Evolutionary conservation across 2,113 vertebrate genomes (phyloP), one percentile per base, ranked within the genome.

Genomic region (Pampusana beccarii): DNA sequence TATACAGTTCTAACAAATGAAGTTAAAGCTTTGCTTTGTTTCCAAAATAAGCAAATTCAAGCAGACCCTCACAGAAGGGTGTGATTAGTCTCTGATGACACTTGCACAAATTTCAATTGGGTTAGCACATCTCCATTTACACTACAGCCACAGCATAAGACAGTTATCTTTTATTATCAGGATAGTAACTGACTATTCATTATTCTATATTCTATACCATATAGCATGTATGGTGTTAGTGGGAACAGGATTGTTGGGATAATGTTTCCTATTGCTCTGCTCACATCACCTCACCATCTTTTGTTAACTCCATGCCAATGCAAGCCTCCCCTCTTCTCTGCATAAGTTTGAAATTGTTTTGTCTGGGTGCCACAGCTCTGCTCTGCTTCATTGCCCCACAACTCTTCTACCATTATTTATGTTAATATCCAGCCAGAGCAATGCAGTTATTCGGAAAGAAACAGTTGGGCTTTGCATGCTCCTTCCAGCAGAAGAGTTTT

Each of bases 21-120:
- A 34, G 57, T 80, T 92, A 92, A 92, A 95, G 86, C 91, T 95
- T 93, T 87, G 60, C 83, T 96, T 97, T 95, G 92, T 95, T 91
- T 53, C 80, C 65, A 71, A 81, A 95, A 91, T 28, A 79, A 92
- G 80, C 88, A 93, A 93, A 91, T 93, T 84, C 75, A 93, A 89
- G 38, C 83, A 94, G 93, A 88, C 33, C 77, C 66, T n/a, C 20
- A 84, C 62, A 96, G 62, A 90, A 90, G 46, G 7, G 28, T 72
- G 28, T 73, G 88, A 73, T 80, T 88, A 88, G 51, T 57, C 58
- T 53, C 65, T 94, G 92, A 77, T 77, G 84, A 80, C 60, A 84
- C 29, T 38, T 87, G 85, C 75, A 92, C 58, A 88, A 92, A 85
- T 93, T 90, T 82, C 29, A 48, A 6, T n/a, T 48, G 16, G 7